A percentile compares a stretch with the other conserved stretches of the same genome.
phyloP scores from a whole-genome alignment of 1,140 invertebrate species.

The Diorhabda carinulata region DNA sequence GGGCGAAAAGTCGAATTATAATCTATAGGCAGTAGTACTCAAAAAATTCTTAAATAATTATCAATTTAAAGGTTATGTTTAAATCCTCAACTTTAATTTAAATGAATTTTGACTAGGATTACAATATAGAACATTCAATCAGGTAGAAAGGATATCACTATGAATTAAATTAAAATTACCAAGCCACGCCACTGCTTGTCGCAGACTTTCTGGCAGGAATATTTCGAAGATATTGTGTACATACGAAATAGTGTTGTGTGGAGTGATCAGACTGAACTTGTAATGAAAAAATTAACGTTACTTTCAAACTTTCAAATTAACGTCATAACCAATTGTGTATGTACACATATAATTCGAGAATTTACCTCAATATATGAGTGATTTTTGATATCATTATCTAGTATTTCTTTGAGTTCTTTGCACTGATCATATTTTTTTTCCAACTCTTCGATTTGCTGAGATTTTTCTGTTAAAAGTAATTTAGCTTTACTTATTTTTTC shows the following conservation, averaged over 20 bases:
- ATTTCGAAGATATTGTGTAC: too few species aligned
- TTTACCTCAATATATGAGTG: neutral
- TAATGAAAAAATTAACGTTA: neutral
- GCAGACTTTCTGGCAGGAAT: too few species aligned
- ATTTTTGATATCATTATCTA: neutral
- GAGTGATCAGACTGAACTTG: neutral
- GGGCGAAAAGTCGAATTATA: too few species aligned
- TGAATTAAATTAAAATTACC: neutral
- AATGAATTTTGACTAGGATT: neutral
- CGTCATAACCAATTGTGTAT: neutral
- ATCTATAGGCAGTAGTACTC: too few species aligned
- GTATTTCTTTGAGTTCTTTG: slow-evolving; percentile 3
- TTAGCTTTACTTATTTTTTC: slow-evolving; percentile 23
- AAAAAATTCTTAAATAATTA: neutral
- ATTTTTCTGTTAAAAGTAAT: slow-evolving; percentile 16
- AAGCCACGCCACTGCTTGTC: too few species aligned
- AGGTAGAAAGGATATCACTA: neutral
- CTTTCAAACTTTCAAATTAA: neutral
- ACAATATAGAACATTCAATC: too few species aligned
- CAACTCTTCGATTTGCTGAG: slow-evolving; percentile 16
- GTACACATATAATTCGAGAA: neutral
- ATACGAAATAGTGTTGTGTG: neutral
- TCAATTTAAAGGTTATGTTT: slow-evolving; percentile 6
- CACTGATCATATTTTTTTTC: slow-evolving; percentile 13
- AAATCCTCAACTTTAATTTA: slow-evolving; percentile 18